Base-by-base conservation (phyloP, 2,113 vertebrate species). In the Entomyzon cyanotis region DNA sequence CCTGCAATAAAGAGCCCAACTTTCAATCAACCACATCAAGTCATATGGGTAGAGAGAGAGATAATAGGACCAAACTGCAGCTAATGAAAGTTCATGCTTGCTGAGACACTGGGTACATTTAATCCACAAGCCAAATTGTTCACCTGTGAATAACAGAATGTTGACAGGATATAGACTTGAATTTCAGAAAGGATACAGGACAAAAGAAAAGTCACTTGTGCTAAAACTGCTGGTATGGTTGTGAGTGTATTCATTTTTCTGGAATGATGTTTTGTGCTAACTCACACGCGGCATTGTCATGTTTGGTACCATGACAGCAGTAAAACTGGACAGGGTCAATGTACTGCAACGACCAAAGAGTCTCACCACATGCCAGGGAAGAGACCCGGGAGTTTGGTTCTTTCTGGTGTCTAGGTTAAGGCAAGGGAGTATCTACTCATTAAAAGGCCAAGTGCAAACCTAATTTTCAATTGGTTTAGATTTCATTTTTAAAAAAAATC, bases 351-450 rank as follows among this genome's bases (percentile, higher is more conserved):
- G 30, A 39, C 47, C 46, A 52, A 75, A 50, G 1, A 21, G 9
- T 33, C 28, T 63, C 2, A 1, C 33, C 41, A 71, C 0, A 1
- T 42, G 10, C 6, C 44, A 52, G 22, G 15, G 18, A 8, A 78
- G 71, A 79, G 15, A 44, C 2, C 5, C 44, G 24, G 5, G 2
- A 1, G 0, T 50, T 73, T 53, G 1, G 1, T 9, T 68, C 16
- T 86, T 76, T 83, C 13, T 28, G 37, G 5, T 71, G n/a, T 67
- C 47, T 39, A 50, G 15, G 33, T 24, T 44, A 90, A 76, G 23
- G 3, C 15, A 79, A 71, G 18, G 5, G 5, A 44, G 6, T 59
- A 18, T 25, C 25, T 46, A 49, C 11, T 14, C 16, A n/a, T 31
- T 47, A 56, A 89, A 85, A 87, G 14, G 10, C 3, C 25, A 59